These are phyloP conservation scores for Hemibagrus guttatus DNA, from an alignment of 2,797 vertebrate genomes.

Conservation along the genomic window DNA sequence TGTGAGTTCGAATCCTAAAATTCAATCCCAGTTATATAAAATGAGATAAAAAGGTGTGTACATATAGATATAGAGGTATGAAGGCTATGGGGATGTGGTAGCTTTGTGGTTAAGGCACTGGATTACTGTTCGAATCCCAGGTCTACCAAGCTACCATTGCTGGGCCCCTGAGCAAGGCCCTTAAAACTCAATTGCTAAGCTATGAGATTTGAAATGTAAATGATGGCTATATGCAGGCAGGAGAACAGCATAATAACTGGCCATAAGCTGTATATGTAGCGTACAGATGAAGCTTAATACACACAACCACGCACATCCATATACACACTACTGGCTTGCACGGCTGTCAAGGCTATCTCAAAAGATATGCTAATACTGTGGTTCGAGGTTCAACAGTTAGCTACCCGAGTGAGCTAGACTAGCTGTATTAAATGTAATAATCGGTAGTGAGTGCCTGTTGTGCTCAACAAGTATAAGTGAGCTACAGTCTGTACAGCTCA, in stretches of 20 bases:
- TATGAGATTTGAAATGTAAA: too few species aligned
- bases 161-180: too few species aligned
- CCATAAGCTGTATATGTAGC: neutral
- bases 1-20: too few species aligned
- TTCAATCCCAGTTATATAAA: too few species aligned
- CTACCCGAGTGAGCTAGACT: neutral
- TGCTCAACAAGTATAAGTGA: neutral
- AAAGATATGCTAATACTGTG: too few species aligned
- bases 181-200: too few species aligned
- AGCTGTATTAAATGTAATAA: neutral
- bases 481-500: neutral
- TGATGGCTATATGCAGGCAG: neutral
- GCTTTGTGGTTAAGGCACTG: too few species aligned
- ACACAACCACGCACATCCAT: neutral
- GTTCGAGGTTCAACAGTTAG: neutral
- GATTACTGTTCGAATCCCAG: too few species aligned
- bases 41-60: neutral
- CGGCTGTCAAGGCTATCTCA: neutral
- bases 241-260: neutral
- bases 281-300: neutral
- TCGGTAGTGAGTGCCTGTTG: too few species aligned
- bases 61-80: neutral
- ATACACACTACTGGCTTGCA: neutral
- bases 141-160: too few species aligned
- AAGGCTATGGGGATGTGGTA: neutral